Percentiles rank a stretch among this genome's conserved stretches.
These are phyloP conservation scores for Diadema setosum DNA, from an alignment of 35 echinoderm and acorn worm genomes.

Conservation along the genomic window DNA sequence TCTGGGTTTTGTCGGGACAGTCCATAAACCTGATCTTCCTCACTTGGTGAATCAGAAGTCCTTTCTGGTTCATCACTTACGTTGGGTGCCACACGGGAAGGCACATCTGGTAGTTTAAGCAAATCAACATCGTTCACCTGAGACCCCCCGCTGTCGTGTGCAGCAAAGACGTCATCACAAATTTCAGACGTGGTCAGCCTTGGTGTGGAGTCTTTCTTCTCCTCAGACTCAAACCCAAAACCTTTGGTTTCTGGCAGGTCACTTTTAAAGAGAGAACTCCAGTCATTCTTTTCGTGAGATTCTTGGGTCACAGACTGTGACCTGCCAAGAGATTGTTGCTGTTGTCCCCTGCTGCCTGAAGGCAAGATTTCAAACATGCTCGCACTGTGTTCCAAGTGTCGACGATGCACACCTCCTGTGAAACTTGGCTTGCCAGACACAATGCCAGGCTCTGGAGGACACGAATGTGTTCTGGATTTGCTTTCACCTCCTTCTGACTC, in stretches of 20 bases:
- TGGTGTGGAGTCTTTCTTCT: too few species aligned
- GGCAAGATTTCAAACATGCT: constrained; percentile 33
- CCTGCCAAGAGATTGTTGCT: neutral
- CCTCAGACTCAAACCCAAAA: constrained; percentile 8
- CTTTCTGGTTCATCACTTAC: too few species aligned
- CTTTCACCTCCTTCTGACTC: neutral
- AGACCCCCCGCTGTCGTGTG: too few species aligned
- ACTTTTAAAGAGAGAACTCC: neutral
- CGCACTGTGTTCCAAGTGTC: neutral
- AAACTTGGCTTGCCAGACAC: neutral
- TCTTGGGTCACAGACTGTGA: neutral
- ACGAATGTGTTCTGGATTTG: neutral
- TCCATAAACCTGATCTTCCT: too few species aligned
- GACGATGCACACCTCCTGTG: neutral
- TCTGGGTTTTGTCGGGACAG: neutral
- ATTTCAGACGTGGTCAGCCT: too few species aligned
- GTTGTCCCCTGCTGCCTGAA: too few species aligned
- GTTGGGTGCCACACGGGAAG: too few species aligned
- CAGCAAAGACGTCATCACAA: too few species aligned
- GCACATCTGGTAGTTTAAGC: too few species aligned
- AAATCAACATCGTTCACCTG: too few species aligned
- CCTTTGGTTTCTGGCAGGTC: neutral
- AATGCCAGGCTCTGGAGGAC: neutral
- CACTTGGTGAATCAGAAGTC: too few species aligned
- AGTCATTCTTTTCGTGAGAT: neutral